Percentiles rank a stretch among this genome's conserved stretches.
Evolutionary conservation across 2,888 invertebrate species (phyloP).

Genomic region (Hoplodrina ambigua): DNA sequence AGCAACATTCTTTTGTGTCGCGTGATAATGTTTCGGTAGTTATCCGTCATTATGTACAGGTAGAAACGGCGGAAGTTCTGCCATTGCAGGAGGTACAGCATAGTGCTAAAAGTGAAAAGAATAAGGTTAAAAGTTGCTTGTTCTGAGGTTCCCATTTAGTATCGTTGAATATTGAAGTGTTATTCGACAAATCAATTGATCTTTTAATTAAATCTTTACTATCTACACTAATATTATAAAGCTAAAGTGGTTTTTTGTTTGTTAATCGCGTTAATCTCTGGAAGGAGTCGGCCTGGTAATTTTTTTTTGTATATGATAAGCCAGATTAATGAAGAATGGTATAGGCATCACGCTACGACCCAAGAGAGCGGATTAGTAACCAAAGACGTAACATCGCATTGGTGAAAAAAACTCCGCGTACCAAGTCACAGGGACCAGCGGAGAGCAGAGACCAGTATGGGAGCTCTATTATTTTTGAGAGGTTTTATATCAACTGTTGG

Average conservation of each 20-base stretch:
- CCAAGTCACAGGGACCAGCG: too few relatives aligned
- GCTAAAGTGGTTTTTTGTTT: too few relatives aligned
- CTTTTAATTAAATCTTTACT: neutral
- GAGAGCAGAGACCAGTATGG: neutral
- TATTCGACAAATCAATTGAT: neutral
- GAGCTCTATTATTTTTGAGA: neutral
- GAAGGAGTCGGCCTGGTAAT: too few relatives aligned
- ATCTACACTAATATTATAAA: too few relatives aligned
- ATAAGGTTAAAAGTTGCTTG: constrained; percentile 15
- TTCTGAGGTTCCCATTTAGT: neutral
- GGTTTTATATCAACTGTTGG: neutral
- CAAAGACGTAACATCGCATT: too few relatives aligned
- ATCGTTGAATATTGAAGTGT: neutral
- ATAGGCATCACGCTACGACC: too few relatives aligned
- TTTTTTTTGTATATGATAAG: too few relatives aligned
- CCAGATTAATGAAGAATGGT: too few relatives aligned
- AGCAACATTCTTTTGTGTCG: constrained; percentile 94
- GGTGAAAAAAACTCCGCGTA: too few relatives aligned
- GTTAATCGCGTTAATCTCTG: too few relatives aligned
- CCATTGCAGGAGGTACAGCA: constrained; percentile 96
- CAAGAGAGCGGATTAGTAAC: too few relatives aligned
- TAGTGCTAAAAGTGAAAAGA: constrained; percentile 91
- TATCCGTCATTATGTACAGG: constrained; percentile 97
- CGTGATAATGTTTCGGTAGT: constrained; percentile 96
- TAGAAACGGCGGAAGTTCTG: constrained; percentile 97